Conservation (phyloP, 2,797 vertebrate genomes). For the Falco novaeseelandiae region DNA sequence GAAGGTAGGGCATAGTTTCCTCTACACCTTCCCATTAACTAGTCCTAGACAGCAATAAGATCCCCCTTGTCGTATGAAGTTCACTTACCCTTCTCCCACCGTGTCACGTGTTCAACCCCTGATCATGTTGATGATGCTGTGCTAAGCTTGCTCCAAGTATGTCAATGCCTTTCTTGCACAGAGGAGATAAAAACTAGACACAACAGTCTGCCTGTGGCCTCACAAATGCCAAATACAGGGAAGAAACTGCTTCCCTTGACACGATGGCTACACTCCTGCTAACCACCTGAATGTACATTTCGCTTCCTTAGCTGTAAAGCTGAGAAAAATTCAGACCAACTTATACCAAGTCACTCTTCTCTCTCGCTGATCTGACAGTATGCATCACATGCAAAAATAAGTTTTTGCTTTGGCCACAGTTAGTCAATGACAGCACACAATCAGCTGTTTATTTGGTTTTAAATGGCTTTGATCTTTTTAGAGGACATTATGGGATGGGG, state of each 20-base stretch:
- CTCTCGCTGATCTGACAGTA: neutral
- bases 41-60: neutral
- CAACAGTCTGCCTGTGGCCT: neutral
- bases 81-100: neutral
- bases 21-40: neutral
- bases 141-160: neutral
- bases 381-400: neutral
- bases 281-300: neutral
- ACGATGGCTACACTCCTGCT: neutral
- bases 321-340: neutral
- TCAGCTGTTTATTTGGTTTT: neutral
- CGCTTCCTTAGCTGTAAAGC: neutral
- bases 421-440: neutral
- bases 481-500: neutral
- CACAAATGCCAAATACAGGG: neutral
- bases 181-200: neutral
- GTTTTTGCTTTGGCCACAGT: neutral
- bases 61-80: neutral
- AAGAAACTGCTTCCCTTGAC: neutral
- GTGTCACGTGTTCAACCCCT: fast-evolving
- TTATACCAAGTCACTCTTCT: neutral
- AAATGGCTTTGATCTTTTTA: neutral
- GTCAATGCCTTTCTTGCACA: neutral
- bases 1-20: neutral
- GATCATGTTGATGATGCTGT: neutral